phyloP scores from a whole-genome alignment of 2,888 invertebrate genomes.

The Nineta flava region DNA sequence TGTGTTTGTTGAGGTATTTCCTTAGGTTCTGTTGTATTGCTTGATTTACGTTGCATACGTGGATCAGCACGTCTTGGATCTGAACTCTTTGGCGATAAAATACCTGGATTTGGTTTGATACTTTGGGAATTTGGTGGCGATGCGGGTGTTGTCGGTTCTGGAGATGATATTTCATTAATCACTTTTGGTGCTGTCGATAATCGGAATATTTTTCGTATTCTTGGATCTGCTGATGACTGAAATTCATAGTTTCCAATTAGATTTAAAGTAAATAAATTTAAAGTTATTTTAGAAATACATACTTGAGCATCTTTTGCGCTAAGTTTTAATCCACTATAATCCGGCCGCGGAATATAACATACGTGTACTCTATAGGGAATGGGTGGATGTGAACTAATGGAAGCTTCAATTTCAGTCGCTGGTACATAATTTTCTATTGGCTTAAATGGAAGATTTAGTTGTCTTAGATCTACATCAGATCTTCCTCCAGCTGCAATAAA shows the following conservation, averaged over 20 bases:
- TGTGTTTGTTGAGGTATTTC: neutral
- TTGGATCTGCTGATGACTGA: slow-evolving; percentile 41
- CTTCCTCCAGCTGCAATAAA: slow-evolving; percentile 23
- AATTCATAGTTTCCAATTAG: neutral
- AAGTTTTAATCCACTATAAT: slow-evolving; percentile 57
- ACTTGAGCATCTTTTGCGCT: slow-evolving; percentile 53
- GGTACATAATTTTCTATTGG: slow-evolving; percentile 64
- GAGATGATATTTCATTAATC: slow-evolving; percentile 34
- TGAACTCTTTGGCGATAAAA: neutral
- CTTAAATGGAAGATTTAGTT: slow-evolving; percentile 57
- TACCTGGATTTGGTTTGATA: neutral
- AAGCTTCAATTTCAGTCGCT: slow-evolving; percentile 75
- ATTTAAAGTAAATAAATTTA: neutral
- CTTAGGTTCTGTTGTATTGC: slow-evolving; percentile 2
- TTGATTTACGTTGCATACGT: slow-evolving; percentile 5
- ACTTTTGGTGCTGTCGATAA: slow-evolving; percentile 38
- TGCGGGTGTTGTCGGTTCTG: slow-evolving; percentile 29
- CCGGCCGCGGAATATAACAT: slow-evolving; percentile 54
- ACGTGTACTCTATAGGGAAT: slow-evolving; percentile 46
- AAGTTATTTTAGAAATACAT: neutral
- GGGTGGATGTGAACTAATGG: slow-evolving; percentile 59
- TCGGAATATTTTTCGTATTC: slow-evolving; percentile 58
- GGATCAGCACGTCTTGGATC: slow-evolving; percentile 2
- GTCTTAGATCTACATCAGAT: slow-evolving; percentile 58
- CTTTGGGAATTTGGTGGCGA: slow-evolving; percentile 26